These are phyloP conservation scores for Micrastur ruficollis DNA, from an alignment of 2,797 vertebrate genomes.

Conservation along the genomic window DNA sequence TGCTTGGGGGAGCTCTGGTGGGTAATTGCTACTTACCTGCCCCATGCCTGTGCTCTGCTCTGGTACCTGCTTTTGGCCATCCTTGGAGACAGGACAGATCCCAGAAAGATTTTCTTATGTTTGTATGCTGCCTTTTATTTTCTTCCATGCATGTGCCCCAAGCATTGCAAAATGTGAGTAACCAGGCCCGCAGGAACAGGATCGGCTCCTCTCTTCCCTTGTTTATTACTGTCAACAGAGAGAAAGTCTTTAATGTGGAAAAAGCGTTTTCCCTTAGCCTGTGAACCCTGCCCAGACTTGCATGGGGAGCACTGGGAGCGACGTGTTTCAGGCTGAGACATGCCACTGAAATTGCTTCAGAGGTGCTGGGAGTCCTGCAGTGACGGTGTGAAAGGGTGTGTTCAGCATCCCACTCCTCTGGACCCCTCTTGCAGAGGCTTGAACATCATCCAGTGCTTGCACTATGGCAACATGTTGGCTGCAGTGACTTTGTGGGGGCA, in stretches of 20 bases:
- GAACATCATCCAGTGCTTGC: background rate
- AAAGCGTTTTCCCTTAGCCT: background rate
- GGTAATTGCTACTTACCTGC: background rate
- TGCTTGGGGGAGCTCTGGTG: background rate
- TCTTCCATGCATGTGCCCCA: background rate
- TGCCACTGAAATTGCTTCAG: background rate
- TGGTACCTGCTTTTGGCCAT: background rate
- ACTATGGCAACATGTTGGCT: background rate
- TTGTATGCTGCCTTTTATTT: background rate
- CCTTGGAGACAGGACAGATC: background rate
- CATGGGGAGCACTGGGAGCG: background rate
- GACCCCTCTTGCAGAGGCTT: background rate
- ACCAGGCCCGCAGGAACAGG: background rate
- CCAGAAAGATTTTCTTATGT: background rate
- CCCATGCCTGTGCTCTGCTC: background rate
- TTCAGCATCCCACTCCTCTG: background rate
- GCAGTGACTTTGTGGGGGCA: background rate
- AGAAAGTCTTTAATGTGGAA: constrained; percentile 47
- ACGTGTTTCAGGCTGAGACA: background rate
- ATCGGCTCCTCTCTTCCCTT: background rate
- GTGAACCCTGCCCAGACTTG: background rate
- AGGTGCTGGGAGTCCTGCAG: background rate
- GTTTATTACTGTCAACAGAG: background rate
- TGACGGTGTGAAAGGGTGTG: background rate
- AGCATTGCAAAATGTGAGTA: background rate